Conservation (phyloP, 2,797 vertebrate genomes). For the Acrocephalus scirpaceus region DNA sequence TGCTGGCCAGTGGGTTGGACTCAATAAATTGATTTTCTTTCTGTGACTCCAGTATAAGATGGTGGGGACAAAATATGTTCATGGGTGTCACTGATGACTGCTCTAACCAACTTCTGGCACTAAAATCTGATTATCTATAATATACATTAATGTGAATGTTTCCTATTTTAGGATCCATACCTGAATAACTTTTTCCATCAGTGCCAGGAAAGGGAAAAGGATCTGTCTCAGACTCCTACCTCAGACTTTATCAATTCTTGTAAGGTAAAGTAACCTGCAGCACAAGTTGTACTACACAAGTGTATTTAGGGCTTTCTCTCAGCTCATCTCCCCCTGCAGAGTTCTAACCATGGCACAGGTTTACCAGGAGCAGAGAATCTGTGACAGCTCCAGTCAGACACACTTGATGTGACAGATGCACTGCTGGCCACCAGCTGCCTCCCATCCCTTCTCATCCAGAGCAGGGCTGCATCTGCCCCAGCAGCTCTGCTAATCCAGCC, state of each 20-base stretch:
- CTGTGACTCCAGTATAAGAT: not conserved
- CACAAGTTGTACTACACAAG: not conserved
- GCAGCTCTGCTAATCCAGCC: not conserved
- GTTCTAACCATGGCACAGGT: not conserved
- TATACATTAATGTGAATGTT: not conserved
- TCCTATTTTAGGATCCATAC: constrained; percentile 87
- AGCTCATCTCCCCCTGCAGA: not conserved
- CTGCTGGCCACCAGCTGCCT: not conserved
- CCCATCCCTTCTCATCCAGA: not conserved
- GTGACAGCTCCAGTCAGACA: not conserved
- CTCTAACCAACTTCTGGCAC: not conserved
- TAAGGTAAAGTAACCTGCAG: constrained; percentile 81
- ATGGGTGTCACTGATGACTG: not conserved
- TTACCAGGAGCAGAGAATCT: not conserved
- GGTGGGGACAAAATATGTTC: not conserved
- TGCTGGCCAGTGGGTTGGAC: not conserved
- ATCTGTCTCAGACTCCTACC: constrained; percentile 90
- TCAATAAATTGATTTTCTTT: not conserved
- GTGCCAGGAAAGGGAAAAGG: constrained; percentile 94
- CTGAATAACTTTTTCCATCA: constrained; percentile 95
- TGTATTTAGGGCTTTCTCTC: not conserved
- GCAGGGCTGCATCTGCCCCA: not conserved
- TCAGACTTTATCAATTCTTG: constrained; percentile 90
- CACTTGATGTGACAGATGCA: not conserved
- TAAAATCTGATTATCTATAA: not conserved